Evolutionary conservation across 2,113 vertebrate species (phyloP), one percentile per base, ranked within the genome.

Genomic region (Misgurnus anguillicaudatus): DNA sequence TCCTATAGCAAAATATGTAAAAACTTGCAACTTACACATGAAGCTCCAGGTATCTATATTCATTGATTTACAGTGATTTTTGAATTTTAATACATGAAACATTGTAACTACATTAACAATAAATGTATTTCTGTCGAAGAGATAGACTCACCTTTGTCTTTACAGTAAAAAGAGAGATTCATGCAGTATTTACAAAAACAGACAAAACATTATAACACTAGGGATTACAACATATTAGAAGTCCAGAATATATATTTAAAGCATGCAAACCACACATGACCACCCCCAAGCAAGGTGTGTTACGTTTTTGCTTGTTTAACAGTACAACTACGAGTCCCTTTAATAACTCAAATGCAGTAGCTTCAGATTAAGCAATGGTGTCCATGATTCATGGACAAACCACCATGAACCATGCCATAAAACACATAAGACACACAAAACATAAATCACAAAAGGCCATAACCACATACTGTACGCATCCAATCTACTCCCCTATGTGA

Each of bases 381-480:
- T 81, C 39, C 62, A 78, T 84, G 69, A 79, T 79, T 82, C 75
- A 81, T 79, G 68, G 48, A 79, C 60, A 39, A 57, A 45, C 42
- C 65, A 57, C 75, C 64, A 63, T 75, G 64, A 81, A 66, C 76
- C 76, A 79, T 79, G 80, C 76, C 75, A 61, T 61, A 68, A 77
- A 19, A 79, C 68, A 79, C 42, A 62, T 58, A 77, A 48, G 69
- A 69, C 83, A 80, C 31, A 77, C 63, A 66, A 74, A 77, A 79
- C 58, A 81, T 60, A 81, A 62, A 81, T 82, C 51, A 71, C 60
- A 79, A 60, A 66, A 79, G 60, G 71, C 65, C 71, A 72, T 76
- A 78, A 61, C 71, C 66, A 84, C 79, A 82, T 82, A 51, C 14
- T 51, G 48, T 51, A 80, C 80, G 63, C 76, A 81, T 79, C 61